A percentile compares a stretch with the other conserved stretches of the same genome.
These are phyloP conservation scores for Hipposideros larvatus DNA, from an alignment of 2,797 vertebrate species.

Conservation along the genomic window DNA sequence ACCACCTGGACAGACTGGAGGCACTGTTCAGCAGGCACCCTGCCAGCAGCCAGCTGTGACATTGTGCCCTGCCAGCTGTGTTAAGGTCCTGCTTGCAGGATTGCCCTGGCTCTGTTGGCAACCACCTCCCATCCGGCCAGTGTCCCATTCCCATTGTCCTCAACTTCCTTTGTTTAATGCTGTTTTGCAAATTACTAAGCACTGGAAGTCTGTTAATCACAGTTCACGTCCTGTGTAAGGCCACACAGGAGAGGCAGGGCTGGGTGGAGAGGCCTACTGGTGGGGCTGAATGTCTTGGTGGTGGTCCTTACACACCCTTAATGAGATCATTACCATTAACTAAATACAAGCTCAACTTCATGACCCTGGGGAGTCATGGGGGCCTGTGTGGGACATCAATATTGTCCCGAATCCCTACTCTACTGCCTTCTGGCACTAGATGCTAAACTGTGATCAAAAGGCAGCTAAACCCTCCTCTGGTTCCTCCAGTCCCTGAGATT, in stretches of 20 bases:
- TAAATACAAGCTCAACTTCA: conserved; percentile 96
- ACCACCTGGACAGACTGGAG: conserved; percentile 94
- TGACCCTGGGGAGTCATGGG: conserved; percentile 93
- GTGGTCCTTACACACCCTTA: conserved; percentile 94
- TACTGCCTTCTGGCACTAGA: conserved; percentile 90
- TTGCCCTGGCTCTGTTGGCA: conserved; percentile 93
- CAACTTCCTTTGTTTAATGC: conserved; percentile 94
- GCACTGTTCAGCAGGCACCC: conserved; percentile 92
- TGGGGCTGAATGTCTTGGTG: conserved; percentile 94
- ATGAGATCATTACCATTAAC: conserved; percentile 95
- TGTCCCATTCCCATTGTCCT: conserved; percentile 92
- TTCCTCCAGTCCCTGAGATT: conserved; percentile 92
- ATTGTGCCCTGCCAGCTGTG: conserved; percentile 93
- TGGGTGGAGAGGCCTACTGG: conserved; percentile 93
- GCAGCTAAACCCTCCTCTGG: conserved; percentile 92
- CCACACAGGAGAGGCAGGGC: conserved; percentile 93
- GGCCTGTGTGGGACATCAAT: conserved; percentile 92
- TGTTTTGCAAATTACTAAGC: conserved; percentile 98
- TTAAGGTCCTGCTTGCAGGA: conserved; percentile 92
- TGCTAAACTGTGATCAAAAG: conserved; percentile 95
- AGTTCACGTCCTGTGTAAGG: conserved; percentile 95
- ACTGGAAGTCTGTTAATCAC: conserved; percentile 97
- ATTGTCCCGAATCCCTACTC: conserved; percentile 81
- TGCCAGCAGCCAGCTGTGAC: conserved; percentile 96
- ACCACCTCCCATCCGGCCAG: conserved; percentile 91